phyloP scores from a whole-genome alignment of 1,140 invertebrate species.

The Ditylenchus dipsaci region DNA sequence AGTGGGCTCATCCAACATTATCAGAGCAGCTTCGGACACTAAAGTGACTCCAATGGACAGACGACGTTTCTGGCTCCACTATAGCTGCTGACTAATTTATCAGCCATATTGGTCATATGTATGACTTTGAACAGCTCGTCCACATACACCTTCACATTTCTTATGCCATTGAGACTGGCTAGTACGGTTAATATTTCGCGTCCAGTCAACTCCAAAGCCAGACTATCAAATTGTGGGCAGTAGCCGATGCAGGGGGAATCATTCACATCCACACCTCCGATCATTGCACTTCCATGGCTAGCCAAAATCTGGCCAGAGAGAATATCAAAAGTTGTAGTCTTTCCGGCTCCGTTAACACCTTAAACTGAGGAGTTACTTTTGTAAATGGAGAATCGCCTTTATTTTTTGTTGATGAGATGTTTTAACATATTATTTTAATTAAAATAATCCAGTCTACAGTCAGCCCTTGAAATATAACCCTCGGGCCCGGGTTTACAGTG shows the following conservation, averaged over 20 bases:
- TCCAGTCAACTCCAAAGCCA: slow-evolving; percentile 12
- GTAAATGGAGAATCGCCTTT: too few relatives aligned
- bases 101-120: not conserved
- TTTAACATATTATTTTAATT: too few relatives aligned
- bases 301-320: slow-evolving; percentile 5
- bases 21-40: slow-evolving; percentile 71
- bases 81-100: slow-evolving; percentile 3
- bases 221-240: slow-evolving; percentile 37
- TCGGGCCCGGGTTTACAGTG: too few relatives aligned
- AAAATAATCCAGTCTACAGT: too few relatives aligned
- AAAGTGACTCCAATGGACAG: slow-evolving; percentile 83
- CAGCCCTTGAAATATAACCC: too few relatives aligned
- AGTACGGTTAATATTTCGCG: slow-evolving; percentile 22
- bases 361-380: not conserved
- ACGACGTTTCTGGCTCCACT: slow-evolving; percentile 73
- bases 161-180: slow-evolving; percentile 27
- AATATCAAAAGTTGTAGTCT: slow-evolving; percentile 39
- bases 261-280: slow-evolving; percentile 19
- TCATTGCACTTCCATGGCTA: slow-evolving; percentile 15
- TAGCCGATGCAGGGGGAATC: slow-evolving; percentile 28
- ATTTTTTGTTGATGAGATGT: too few relatives aligned
- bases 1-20: slow-evolving; percentile 68
- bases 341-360: slow-evolving; percentile 37
- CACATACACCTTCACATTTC: not conserved
- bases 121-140: not conserved